Conservation (phyloP, 1,140 invertebrate genomes). For the Lordiphosa collinella region DNA sequence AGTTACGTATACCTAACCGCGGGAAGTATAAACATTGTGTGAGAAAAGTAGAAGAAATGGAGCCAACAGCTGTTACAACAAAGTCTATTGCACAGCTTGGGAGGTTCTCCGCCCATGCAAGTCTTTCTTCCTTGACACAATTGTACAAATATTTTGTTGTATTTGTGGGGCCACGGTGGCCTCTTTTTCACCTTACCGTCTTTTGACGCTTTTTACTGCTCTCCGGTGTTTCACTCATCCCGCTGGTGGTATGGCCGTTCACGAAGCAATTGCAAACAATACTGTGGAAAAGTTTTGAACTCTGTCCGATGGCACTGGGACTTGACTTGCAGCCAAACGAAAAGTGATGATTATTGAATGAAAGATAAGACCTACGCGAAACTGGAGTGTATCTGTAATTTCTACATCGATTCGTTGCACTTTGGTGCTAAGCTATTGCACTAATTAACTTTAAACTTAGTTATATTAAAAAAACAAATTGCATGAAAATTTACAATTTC, state of each 20-base stretch:
- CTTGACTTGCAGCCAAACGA: slow-evolving; percentile 3
- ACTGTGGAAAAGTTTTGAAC: slow-evolving; percentile 28
- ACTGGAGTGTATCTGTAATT: not conserved
- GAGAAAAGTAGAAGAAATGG: slow-evolving; percentile 3
- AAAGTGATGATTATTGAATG: slow-evolving; percentile 41
- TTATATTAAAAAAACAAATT: slow-evolving; percentile 22
- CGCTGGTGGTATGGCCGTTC: slow-evolving; percentile 16
- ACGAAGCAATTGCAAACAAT: slow-evolving; percentile 39
- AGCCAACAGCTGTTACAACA: slow-evolving; percentile 30
- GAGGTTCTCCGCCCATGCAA: not conserved
- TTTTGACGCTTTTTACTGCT: slow-evolving; percentile 69
- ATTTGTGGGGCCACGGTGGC: not conserved
- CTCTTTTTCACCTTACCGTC: slow-evolving; percentile 48
- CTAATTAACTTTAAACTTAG: slow-evolving; percentile 36
- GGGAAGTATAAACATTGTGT: no score
- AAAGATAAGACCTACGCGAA: slow-evolving; percentile 23
- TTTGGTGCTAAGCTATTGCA: slow-evolving; percentile 15
- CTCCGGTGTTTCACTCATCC: slow-evolving; percentile 61
- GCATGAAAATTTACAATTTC: slow-evolving; percentile 29
- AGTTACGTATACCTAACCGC: slow-evolving; percentile 10
- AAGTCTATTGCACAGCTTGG: not conserved
- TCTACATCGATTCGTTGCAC: not conserved
- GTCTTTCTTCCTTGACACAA: slow-evolving; percentile 33
- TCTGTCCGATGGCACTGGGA: not conserved
- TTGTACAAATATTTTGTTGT: slow-evolving; percentile 47